A percentile compares a stretch with the other conserved stretches of the same genome.
These are phyloP conservation scores for Rugalucina vietnamica DNA, from an alignment of 2,888 invertebrate species.

Conservation along the genomic window DNA sequence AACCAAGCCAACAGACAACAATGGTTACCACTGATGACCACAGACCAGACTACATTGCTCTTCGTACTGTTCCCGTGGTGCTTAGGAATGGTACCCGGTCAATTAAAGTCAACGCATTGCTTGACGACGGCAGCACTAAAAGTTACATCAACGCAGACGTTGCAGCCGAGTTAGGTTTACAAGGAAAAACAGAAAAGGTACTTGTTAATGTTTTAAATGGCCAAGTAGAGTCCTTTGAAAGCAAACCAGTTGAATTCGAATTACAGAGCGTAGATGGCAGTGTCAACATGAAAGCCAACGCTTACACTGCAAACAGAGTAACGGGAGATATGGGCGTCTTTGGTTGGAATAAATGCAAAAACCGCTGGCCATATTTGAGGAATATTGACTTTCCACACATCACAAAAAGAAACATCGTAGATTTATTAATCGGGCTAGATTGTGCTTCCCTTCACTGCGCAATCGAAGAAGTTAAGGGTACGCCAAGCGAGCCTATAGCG, in stretches of 20 bases:
- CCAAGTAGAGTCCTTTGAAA: background rate
- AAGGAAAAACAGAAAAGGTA: background rate
- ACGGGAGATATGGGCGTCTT: too few species aligned
- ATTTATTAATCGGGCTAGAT: constrained; percentile 10
- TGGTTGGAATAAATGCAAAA: too few species aligned
- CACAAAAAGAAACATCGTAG: background rate
- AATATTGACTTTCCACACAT: constrained; percentile 11
- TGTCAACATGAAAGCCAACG: background rate
- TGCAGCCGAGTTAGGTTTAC: background rate
- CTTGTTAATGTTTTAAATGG: constrained; percentile 20
- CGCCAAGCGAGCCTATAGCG: background rate
- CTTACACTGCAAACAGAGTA: background rate
- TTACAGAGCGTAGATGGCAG: background rate
- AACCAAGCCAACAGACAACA: too few species aligned
- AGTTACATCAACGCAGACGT: constrained; percentile 21
- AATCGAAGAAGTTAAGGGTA: background rate
- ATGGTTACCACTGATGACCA: too few species aligned
- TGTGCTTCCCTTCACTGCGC: background rate
- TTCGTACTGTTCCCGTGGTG: background rate
- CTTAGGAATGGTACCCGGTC: background rate
- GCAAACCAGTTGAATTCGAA: background rate
- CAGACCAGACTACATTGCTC: background rate
- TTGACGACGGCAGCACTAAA: too few species aligned
- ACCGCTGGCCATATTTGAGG: too few species aligned
- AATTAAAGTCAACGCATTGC: background rate